These are phyloP conservation scores for Baronia brevicornis DNA, from an alignment of 2,888 invertebrate species.

Conservation along the genomic window DNA sequence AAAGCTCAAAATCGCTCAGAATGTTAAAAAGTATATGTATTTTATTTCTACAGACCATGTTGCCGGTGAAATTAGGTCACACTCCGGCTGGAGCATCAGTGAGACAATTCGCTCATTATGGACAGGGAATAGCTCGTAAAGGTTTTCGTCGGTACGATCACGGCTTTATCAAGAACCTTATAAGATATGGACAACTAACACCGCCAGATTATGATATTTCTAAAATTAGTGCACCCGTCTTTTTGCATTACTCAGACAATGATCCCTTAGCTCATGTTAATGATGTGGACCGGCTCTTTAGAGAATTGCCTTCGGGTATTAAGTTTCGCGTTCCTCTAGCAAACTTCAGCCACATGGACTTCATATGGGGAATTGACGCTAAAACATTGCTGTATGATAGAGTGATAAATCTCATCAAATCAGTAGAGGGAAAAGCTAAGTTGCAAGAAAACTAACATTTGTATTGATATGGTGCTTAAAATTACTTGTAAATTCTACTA, in stretches of 20 bases:
- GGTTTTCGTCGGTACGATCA: slow-evolving; percentile 64
- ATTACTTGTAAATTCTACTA: no score
- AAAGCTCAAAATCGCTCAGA: no score
- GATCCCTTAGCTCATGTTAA: slow-evolving; percentile 71
- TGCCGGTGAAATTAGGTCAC: slow-evolving; percentile 76
- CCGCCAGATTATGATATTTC: slow-evolving; percentile 72
- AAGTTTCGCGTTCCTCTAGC: slow-evolving; percentile 63
- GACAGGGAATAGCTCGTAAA: slow-evolving; percentile 69
- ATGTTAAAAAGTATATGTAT: no score
- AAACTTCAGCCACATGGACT: slow-evolving; percentile 78
- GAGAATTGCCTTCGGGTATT: slow-evolving; percentile 53
- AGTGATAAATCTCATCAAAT: slow-evolving; percentile 51
- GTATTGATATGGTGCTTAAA: no score
- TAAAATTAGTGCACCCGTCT: slow-evolving; percentile 68
- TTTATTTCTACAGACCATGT: slow-evolving; percentile 61
- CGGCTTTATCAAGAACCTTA: slow-evolving; percentile 54
- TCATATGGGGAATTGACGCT: slow-evolving; percentile 75
- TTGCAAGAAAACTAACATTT: not conserved
- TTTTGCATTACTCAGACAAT: slow-evolving; percentile 71
- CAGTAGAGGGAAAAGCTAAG: slow-evolving; percentile 57
- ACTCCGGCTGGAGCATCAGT: slow-evolving; percentile 78
- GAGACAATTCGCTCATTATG: slow-evolving; percentile 79
- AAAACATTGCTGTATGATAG: slow-evolving; percentile 68
- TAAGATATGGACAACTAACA: slow-evolving; percentile 48
- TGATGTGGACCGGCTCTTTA: slow-evolving; percentile 60